phyloP scores from a whole-genome alignment of 2,797 vertebrate species.

The Phalloptychus januarius region DNA sequence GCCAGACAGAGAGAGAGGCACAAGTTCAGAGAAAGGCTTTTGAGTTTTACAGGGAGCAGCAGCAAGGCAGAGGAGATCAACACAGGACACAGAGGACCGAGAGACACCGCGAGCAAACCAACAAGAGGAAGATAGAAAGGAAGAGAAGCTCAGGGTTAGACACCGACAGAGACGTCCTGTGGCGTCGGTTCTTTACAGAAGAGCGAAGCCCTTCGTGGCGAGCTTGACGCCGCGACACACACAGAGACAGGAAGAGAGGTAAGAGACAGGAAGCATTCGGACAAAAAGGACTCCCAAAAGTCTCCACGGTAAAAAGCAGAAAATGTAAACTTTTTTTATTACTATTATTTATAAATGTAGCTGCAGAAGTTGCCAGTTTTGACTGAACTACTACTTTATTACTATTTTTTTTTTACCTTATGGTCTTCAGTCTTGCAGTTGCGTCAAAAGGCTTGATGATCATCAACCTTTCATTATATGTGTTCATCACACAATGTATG shows the following conservation, averaged over 20 bases:
- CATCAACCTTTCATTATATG: constrained; percentile 13
- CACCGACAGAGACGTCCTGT: constrained; percentile 34
- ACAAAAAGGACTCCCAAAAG: constrained; percentile 57
- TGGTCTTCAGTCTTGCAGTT: constrained; percentile 69
- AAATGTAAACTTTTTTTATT: constrained; percentile 79
- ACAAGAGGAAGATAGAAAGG: neutral
- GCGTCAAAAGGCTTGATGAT: constrained; percentile 66
- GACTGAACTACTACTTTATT: constrained; percentile 59
- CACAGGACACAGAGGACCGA: constrained; percentile 14
- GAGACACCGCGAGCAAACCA: constrained; percentile 24
- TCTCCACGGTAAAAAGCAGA: constrained; percentile 75
- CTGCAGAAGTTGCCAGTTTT: constrained; percentile 68
- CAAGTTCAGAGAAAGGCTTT: constrained; percentile 80
- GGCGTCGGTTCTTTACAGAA: constrained; percentile 46
- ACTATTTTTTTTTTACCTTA: constrained; percentile 59
- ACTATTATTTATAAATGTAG: constrained; percentile 68
- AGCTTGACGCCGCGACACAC: constrained; percentile 58
- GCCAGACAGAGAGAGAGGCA: constrained; percentile 73
- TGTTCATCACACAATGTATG: neutral
- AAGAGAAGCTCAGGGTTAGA: constrained; percentile 12
- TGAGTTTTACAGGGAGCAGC: constrained; percentile 67
- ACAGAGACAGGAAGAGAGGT: constrained; percentile 46
- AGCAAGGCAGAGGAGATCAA: constrained; percentile 51
- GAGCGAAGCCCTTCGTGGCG: constrained; percentile 60
- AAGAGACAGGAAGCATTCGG: constrained; percentile 57